Evolutionary conservation across 2,888 invertebrate species (phyloP), one percentile per base, ranked within the genome.

Genomic region (Drosophila multiciliata): DNA sequence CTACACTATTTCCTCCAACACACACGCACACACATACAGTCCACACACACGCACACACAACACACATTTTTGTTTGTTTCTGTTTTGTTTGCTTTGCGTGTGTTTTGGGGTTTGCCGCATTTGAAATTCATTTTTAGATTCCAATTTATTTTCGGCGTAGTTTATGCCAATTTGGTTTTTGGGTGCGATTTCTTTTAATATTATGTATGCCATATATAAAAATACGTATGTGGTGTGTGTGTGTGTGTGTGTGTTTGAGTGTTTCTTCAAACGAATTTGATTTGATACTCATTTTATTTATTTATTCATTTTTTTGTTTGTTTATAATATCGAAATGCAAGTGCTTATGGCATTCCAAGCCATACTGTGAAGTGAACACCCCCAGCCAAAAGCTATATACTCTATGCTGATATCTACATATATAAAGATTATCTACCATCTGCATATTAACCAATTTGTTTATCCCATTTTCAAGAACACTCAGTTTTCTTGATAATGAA

Each of bases 111-210:
- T 78, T 83, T 81, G 75, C 66, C 68, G 82, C 88, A 81, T 83
- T 88, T 88, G 81, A 78, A 87, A 83, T 88, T 87, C 87, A 87
- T 87, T 89, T 85, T 87, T 83, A 83, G 87, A 85, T 83, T 85
- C 79, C 77, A 89, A 89, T 85, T 85, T 85, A 89, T 85, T 85
- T 85, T 89, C 89, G 89, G 79, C 89, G 85, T 85, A 85, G 85
- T 85, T 85, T 85, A 88, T 84, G 84, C 87, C 87, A 88, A 84
- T 88, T 84, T 86, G 86, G 80, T 73, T 69, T 87, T 78, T 80
- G 83, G 78, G 73, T 88, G 89, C 74, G 89, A 84, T 88, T 86
- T 86, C 86, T 85, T 83, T 87, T 59, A 73, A 83, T 83, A 87
- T 87, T 87, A 83, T 87, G 83, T 83, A 73, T 87, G 82, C 78